Percentiles rank a stretch among this genome's conserved stretches.
Evolutionary conservation across 2,113 vertebrate genomes (phyloP).

Genomic region (Eleginops maclovinus): DNA sequence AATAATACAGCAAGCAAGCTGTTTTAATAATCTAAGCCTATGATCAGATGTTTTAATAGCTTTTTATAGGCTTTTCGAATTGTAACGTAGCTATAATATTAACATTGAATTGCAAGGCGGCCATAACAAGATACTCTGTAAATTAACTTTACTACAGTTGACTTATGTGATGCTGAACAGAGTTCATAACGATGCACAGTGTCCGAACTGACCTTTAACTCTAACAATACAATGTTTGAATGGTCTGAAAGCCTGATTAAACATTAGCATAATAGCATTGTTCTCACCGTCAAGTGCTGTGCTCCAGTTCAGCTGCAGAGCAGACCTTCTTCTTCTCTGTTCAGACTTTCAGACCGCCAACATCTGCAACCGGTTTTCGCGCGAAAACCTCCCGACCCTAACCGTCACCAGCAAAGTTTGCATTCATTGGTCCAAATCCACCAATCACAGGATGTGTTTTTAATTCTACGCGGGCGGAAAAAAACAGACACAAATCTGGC

Average conservation of each 20-base stretch:
- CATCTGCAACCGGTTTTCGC: slow-evolving; percentile 63
- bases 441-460: slow-evolving; percentile 46
- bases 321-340: not conserved
- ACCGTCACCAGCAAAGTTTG: slow-evolving; percentile 48
- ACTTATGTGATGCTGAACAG: not conserved
- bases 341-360: slow-evolving; percentile 47
- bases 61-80: not conserved
- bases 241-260: slow-evolving; percentile 17
- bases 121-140: slow-evolving; percentile 24
- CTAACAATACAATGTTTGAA: not conserved
- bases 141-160: not conserved
- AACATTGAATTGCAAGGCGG: not conserved
- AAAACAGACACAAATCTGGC: not conserved
- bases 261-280: slow-evolving; percentile 38
- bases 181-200: not conserved
- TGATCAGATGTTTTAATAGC: not conserved
- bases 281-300: slow-evolving; percentile 71
- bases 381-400: slow-evolving; percentile 65
- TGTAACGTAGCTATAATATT: not conserved
- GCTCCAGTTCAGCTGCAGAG: slow-evolving; percentile 1
- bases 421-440: slow-evolving; percentile 68
- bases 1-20: not conserved
- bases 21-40: not conserved
- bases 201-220: not conserved
- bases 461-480: slow-evolving; percentile 17